Base-by-base conservation (phyloP, 2,888 invertebrate genomes). In the Macaria notata region DNA sequence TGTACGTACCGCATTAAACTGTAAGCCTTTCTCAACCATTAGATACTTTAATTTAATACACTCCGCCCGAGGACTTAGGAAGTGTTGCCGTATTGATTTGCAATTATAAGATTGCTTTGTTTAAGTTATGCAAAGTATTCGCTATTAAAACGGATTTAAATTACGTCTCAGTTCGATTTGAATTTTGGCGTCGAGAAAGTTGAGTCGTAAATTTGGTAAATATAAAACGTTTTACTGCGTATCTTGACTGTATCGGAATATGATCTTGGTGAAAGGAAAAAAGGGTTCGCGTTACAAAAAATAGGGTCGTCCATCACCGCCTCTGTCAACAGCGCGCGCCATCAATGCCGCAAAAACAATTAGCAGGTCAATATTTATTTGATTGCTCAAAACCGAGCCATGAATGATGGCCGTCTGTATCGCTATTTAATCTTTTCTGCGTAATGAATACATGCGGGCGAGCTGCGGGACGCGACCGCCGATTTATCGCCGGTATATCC, bases 281-380 rank as follows among this genome's bases (percentile, higher is more conserved):
- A 84, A 76, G 80, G 83, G 79, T 78, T 72, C 74, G 79, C 76
- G 76, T 76, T 75, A 78, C 79, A 84, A 88, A 87, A 86, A 86
- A 77, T 61, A 53, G 64, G 84, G 74, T 87, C 87, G 81, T 89
- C 79, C 79, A 88, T 89, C 88, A 89, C 78, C 60, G 78, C 79
- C 80, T 83, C 79, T 88, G 88, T 90, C 89, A 86, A 86, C 88
- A 82, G 70, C 75, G 78, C 70, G 73, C 73, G 80, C 79, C 83
- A 78, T 84, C 84, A 81, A 84, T 81, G 84, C 85, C 84, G 81
- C 84, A 88, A 88, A 88, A 88, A 88, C 86, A 90, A 90, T 90
- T 87, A 88, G 84, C 85, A 84, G 82, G 84, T 85, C 87, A 86
- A 89, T 89, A 86, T 88, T 87, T 87, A 87, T 89, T 86, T 86